Percentiles rank a stretch among this genome's conserved stretches.
Conservation (phyloP, 1,140 invertebrate genomes). For the Thereuonema tuberculata region DNA sequence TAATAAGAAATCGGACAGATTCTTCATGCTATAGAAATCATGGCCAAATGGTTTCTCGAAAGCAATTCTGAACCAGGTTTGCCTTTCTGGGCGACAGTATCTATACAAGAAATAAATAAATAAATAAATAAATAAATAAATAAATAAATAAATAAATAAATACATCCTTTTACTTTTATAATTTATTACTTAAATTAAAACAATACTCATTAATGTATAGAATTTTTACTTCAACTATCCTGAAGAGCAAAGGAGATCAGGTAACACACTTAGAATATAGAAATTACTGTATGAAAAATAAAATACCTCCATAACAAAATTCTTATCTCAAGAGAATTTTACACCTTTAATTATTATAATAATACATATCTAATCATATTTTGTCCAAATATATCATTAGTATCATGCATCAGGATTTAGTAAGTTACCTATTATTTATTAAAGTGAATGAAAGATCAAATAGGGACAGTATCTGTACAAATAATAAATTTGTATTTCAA, state of each 20-base stretch:
- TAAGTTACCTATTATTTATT: too few species aligned
- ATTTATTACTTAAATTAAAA: not conserved
- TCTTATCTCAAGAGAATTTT: too few species aligned
- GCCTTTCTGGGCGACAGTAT: not conserved
- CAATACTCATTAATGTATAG: not conserved
- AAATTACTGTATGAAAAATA: too few species aligned
- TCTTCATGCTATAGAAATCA: not conserved
- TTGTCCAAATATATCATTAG: too few species aligned
- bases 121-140: not conserved
- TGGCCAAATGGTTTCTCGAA: not conserved
- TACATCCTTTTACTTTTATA: not conserved
- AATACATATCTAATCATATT: too few species aligned
- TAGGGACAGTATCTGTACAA: too few species aligned
- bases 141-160: not conserved
- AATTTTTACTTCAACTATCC: not conserved
- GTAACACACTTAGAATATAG: too few species aligned
- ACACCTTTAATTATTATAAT: too few species aligned
- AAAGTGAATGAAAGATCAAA: too few species aligned
- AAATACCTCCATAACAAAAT: too few species aligned
- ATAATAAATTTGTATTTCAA: too few species aligned
- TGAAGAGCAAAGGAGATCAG: not conserved
- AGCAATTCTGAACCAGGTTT: not conserved
- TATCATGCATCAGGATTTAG: too few species aligned
- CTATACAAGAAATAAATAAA: not conserved
- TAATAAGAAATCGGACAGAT: not conserved